Percentiles rank a stretch among this genome's conserved stretches.
Conservation (phyloP, 1,140 invertebrate genomes). For the Caerostris extrusa region DNA sequence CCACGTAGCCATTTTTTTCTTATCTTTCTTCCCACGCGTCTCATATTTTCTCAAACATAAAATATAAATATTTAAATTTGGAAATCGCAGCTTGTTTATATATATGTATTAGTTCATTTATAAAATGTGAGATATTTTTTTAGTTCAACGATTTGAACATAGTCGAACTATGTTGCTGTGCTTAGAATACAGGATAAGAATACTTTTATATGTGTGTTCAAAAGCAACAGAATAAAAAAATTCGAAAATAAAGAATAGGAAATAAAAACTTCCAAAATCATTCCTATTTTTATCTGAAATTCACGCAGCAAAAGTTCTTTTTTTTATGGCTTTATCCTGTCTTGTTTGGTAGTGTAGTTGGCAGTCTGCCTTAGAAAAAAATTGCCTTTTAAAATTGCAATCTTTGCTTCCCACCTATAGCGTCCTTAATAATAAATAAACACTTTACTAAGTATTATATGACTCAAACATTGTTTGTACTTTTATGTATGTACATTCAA, state of each 20-base stretch:
- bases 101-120: background rate
- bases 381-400: background rate
- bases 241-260: background rate
- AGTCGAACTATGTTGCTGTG: background rate
- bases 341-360: background rate
- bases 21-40: background rate
- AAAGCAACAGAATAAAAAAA: background rate
- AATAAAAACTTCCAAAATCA: background rate
- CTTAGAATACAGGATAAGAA: background rate
- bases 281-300: conserved; percentile 3
- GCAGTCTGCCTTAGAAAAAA: background rate
- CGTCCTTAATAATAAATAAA: background rate
- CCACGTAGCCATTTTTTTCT: too few relatives aligned
- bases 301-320: background rate
- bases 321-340: background rate
- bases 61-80: background rate
- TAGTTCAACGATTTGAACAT: background rate
- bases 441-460: background rate
- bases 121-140: background rate
- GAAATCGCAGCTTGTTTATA: background rate
- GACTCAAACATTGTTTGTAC: background rate
- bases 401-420: background rate
- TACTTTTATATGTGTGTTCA: too few relatives aligned
- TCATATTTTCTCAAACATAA: background rate
- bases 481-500: background rate